Evolutionary conservation across 2,888 invertebrate species (phyloP), one percentile per base, ranked within the genome.

Genomic region (Drosophila pseudotakahashii): DNA sequence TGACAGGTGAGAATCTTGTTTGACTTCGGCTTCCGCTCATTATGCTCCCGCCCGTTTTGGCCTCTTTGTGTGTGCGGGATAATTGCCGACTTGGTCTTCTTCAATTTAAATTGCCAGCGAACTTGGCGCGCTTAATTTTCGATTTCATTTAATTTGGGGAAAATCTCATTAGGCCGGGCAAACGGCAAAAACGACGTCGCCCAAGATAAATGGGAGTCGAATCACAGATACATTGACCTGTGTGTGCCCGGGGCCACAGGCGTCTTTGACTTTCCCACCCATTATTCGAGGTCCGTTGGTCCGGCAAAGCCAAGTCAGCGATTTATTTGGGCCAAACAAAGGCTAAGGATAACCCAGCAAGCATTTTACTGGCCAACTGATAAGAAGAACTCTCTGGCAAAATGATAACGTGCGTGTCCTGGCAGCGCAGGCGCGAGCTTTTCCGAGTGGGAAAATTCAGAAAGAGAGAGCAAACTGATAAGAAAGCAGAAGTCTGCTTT

Each of bases 341-440:
- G 50, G 74, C 45, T 34, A 34, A 23, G 39, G 51, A 57, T 54
- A 68, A 60, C 75, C 77, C 86, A 81, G 63, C 57, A 67, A 72
- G 66, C 81, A 77, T 57, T 73, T 66, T 19, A 48, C 52, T 13
- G 13, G 11, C 36, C 48, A 48, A 53, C 61, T 87, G 88, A 82
- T 82, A 82, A 82, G 53, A 16, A 55, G 11, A 14, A 11, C 11
- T 34, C 39, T 34, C 32, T 32, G 32, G 45, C 2, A 13, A 14
- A 23, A 13, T 87, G 85, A 82, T 82, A 82, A 81, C 66, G 36
- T 14, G 36, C n/a, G 10, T 6, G 0, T 7, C 9, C 7, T 0
- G 2, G 7, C 0, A 3, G 88, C 82, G 82, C 88, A 81, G 48
- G 53, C 74, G 86, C 61, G 88, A 83, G 88, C 85, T 88, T 83